Evolutionary conservation across 2,888 invertebrate genomes (phyloP).

Genomic region (Rosalia funebris): DNA sequence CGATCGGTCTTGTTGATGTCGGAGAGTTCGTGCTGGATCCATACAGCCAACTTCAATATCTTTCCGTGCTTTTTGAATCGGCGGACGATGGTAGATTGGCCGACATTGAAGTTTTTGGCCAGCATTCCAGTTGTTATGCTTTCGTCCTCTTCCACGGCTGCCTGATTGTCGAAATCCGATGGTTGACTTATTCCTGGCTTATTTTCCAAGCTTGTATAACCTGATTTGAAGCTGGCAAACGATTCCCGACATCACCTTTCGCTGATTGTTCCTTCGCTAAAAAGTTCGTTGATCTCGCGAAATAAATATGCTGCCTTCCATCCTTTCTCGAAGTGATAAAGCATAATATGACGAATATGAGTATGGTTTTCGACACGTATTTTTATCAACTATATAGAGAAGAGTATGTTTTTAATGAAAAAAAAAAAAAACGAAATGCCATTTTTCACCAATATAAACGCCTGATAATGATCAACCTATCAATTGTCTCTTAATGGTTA

Average conservation of each 20-base stretch:
- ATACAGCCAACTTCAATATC: too few relatives aligned
- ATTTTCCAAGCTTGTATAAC: not conserved
- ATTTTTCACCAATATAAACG: too few relatives aligned
- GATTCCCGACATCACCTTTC: not conserved
- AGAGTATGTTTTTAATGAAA: not conserved
- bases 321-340: not conserved
- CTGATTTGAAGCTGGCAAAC: not conserved
- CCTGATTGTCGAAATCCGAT: not conserved
- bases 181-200: not conserved
- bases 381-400: too few relatives aligned
- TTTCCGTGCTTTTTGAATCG: too few relatives aligned
- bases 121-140: not conserved
- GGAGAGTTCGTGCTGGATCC: too few relatives aligned
- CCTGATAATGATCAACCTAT: too few relatives aligned
- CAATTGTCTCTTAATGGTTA: too few relatives aligned
- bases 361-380: too few relatives aligned
- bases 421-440: not conserved
- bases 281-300: not conserved
- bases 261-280: not conserved
- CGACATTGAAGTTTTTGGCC: not conserved
- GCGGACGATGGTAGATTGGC: too few relatives aligned
- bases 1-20: too few relatives aligned
- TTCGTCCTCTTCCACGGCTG: not conserved
- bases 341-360: too few relatives aligned
- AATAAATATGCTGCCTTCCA: too few relatives aligned